Base-by-base conservation (phyloP, 2,797 vertebrate genomes). In the Prunella strophiata region DNA sequence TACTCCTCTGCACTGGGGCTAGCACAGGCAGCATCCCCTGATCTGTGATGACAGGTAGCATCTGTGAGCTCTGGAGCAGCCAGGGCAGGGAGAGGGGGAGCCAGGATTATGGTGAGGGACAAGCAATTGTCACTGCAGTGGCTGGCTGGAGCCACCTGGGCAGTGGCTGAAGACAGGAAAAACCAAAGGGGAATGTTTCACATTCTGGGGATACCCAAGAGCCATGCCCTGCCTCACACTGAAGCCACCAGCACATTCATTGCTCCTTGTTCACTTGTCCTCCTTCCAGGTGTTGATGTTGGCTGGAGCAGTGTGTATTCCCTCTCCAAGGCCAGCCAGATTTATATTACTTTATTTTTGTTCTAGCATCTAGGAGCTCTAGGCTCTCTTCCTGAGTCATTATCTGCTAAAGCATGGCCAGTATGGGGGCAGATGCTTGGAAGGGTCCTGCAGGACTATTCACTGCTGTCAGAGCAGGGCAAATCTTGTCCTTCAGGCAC, bases 381-480 rank as follows among this genome's bases (percentile, higher is more conserved):
- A 45, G 32, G 48, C 58, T 93, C 38, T 77, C 59, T 86, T 76
- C 74, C 52, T 79, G 76, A 59, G 71, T 82, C 83, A 79, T 85
- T 91, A 91, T 43, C 77, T 91, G 47, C 63, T 51, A 86, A 95
- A 66, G 70, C 83, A 81, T 45, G 79, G 74, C 65, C 70, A 81
- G 3, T 84, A 32, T 0, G 3, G 30, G 79, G 66, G 43, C 89
- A 94, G 82, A 90, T 54, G 65, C 58, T 63, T 74, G 32, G 85
- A 92, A 85, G 57, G 30, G 70, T 78, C 72, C 72, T 89, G 58
- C 54, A 85, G 68, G 58, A 25, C 30, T 30, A 61, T 89, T 67
- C 34, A 47, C 34, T 50, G 36, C 32, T 45, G 47, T 67, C 52
- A 89, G 88, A 89, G 84, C 40, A 71, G 67, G 68, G 61, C 50